Evolutionary conservation across 1,140 invertebrate genomes (phyloP), one percentile per base, ranked within the genome.

Genomic region (Trichogramma pretiosum): DNA sequence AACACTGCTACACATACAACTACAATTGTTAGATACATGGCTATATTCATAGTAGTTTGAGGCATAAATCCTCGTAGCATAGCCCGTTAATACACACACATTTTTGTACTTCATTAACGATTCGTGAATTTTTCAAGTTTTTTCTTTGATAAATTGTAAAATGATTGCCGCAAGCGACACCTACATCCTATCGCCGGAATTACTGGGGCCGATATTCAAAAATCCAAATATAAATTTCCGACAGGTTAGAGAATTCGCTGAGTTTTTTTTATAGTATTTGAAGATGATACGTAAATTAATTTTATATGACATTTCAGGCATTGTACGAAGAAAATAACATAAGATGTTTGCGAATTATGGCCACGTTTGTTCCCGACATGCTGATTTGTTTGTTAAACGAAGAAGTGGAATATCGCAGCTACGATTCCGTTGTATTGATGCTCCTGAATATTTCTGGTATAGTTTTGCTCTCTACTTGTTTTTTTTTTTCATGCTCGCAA

Each of bases 291-390:
- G 19, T 38, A 38, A 0, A 26, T 32, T 34, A 23, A 44, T 40
- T 33, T 40, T 26, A 8, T 17, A n/a, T n/a, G n/a, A n/a, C n/a
- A 33, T 38, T 39, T 33, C 16, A 63, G 61, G 41, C 43, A 13
- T 19, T 59, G 7, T 7, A 43, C n/a, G 41, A 38, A 8, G 41
- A 52, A 32, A 37, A 46, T 7, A 16, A 18, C 17, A 35, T 56
- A 9, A 52, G 40, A 9, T 39, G 33, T 30, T 53, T 44, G 0
- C 52, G 37, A 37, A 5, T 42, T 5, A 35, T 62, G 46, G 53
- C 59, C 0, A 60, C 54, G n/a, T 62, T 64, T 28, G 48, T 64
- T 5, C 54, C 62, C 0, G 56, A 64, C 8, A 52, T 62, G 39
- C 5, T 63, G 8, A 52, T 64, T 34, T 50, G 54, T 9, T 50